Evolutionary conservation across 53 echinoderm and acorn worm species (phyloP).

Genomic region (Holothuria leucospilota): DNA sequence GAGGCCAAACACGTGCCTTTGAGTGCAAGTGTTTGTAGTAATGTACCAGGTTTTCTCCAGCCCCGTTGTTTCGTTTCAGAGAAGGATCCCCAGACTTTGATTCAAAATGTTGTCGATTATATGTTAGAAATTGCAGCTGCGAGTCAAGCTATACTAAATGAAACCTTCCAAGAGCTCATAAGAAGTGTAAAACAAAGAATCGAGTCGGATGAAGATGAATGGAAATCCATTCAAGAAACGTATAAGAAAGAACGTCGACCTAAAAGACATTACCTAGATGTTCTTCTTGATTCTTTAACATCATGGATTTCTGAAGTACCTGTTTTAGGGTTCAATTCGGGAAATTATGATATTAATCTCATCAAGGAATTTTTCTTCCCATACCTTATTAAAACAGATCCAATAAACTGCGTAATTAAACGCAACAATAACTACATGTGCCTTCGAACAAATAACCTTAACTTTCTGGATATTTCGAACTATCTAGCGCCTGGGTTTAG

Average conservation of each 20-base stretch:
- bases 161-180: background rate
- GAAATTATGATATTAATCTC: slow-evolving; percentile 36
- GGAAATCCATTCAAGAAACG: no score
- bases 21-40: no score
- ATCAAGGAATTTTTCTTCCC: slow-evolving; percentile 23
- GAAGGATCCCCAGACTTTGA: background rate
- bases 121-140: slow-evolving; percentile 2
- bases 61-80: no score
- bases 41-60: no score
- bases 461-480: no score
- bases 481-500: no score
- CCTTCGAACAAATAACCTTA: no score
- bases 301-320: no score
- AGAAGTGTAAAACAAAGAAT: background rate
- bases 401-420: slow-evolving; percentile 24
- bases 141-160: slow-evolving; percentile 1
- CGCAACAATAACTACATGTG: slow-evolving; percentile 50
- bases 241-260: background rate
- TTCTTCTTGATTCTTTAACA: no score
- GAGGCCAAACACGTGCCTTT: no score
- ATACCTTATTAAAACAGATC: slow-evolving; percentile 36
- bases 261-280: background rate
- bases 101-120: background rate
- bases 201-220: background rate
- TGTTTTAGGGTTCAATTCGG: no score